Conservation (phyloP, 2,797 vertebrate genomes). For the Acanthornis magna region DNA sequence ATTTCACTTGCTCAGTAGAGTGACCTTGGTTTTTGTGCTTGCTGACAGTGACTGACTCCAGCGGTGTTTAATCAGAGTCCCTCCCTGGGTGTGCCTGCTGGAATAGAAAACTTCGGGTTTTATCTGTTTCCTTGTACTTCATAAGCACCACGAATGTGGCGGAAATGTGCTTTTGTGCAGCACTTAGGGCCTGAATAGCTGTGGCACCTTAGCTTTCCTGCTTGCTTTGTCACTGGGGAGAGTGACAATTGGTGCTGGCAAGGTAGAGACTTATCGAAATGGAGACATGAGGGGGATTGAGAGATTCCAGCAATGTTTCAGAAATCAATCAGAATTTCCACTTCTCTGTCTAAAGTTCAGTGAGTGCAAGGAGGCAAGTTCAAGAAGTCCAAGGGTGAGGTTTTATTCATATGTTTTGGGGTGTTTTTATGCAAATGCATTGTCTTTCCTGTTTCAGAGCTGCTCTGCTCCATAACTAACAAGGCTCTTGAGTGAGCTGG, state of each 20-base stretch:
- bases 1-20: not conserved
- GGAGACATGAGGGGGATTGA: not conserved
- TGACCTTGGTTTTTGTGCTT: not conserved
- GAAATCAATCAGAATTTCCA: not conserved
- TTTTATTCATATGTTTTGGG: not conserved
- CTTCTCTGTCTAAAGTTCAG: not conserved
- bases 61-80: not conserved
- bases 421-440: not conserved
- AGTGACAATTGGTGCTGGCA: not conserved
- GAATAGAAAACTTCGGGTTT: not conserved
- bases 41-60: not conserved
- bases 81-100: slow-evolving; percentile 17
- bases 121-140: slow-evolving; percentile 34
- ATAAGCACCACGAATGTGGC: not conserved
- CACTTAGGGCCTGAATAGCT: not conserved
- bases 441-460: not conserved
- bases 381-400: not conserved
- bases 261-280: not conserved
- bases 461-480: not conserved
- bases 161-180: not conserved
- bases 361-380: not conserved
- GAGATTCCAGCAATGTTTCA: not conserved
- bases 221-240: not conserved
- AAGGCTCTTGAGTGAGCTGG: not conserved
- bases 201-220: not conserved